Base-by-base conservation (phyloP, 1,140 invertebrate genomes). In the Drosophila ogumai region DNA sequence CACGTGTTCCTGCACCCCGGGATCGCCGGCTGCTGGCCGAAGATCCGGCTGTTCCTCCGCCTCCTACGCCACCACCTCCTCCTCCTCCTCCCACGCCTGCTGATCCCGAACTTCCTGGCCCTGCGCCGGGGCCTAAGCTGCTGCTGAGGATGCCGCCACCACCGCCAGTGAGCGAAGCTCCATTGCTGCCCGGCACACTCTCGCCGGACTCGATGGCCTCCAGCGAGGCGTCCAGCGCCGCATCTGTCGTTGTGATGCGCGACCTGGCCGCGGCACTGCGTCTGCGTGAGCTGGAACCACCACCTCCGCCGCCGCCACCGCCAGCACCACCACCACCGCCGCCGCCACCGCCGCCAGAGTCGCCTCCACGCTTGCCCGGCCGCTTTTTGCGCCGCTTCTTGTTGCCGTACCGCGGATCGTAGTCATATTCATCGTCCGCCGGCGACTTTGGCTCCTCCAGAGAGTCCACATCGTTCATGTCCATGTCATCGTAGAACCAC, bases 361-460 rank as follows among this genome's bases (percentile, higher is more conserved):
- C 74, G 13, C 73, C 74, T 8, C 60, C 72, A 28, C 78, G 81
- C 55, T 91, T 92, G 15, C 82, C 82, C 6, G 90, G 81, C 28
- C 90, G 76, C 17, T 91, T 85, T 55, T 92, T 92, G 68, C 90
- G 90, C 50, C 91, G 74, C 58, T 92, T 92, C 43, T 92, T 92
- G 43, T 76, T 92, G 10, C 92, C 92, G 34, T 92, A 92, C 1
- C 92, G 91, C 49, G 96, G 97, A 93, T 99, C 98, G 93, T 99
- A 98, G 87, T 97, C 99, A 93, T 99, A 96, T 92, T 99, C 98
- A 91, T 98, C 98, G 93, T 99, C 98, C 54, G 96, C 96, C 91
- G 98, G 96, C 67, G 97, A 96, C 93, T 98, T 97, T 0, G 96
- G 97, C 88, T 99, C 98, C 84, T 98, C 98, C 77, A 97, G 97